phyloP scores from a whole-genome alignment of 2,113 vertebrate species.

The Sarotherodon lohbergeri region DNA sequence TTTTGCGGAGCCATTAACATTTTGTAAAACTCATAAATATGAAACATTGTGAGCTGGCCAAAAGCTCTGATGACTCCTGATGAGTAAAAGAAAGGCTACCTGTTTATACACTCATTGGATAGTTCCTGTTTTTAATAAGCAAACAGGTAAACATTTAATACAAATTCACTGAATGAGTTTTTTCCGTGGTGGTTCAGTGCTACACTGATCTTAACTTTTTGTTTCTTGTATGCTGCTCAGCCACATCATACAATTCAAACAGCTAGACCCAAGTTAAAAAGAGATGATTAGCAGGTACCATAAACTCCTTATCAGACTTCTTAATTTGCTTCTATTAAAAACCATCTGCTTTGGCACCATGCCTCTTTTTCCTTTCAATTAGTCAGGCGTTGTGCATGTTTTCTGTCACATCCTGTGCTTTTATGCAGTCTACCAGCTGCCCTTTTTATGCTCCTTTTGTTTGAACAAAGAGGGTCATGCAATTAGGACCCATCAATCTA shows the following conservation, averaged over 20 bases:
- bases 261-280: background rate
- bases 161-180: background rate
- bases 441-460: background rate
- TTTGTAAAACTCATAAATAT: background rate
- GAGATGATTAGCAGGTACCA: background rate
- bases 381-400: background rate
- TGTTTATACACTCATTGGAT: rapidly evolving
- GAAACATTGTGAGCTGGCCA: background rate
- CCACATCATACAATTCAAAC: background rate
- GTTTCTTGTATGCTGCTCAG: background rate
- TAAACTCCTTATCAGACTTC: background rate
- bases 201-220: background rate
- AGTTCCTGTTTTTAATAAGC: background rate
- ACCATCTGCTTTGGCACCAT: background rate
- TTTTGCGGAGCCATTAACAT: background rate
- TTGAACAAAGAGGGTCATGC: constrained; percentile 4
- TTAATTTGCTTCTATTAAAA: constrained; percentile 3
- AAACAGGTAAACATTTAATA: background rate
- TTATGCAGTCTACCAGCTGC: background rate
- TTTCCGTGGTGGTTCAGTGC: background rate
- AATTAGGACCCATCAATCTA: background rate
- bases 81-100: background rate
- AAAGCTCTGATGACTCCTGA: background rate
- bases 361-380: background rate
- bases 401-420: background rate